These are phyloP conservation scores for Bugula neritina DNA, from an alignment of 2,888 invertebrate species.

Conservation along the genomic window DNA sequence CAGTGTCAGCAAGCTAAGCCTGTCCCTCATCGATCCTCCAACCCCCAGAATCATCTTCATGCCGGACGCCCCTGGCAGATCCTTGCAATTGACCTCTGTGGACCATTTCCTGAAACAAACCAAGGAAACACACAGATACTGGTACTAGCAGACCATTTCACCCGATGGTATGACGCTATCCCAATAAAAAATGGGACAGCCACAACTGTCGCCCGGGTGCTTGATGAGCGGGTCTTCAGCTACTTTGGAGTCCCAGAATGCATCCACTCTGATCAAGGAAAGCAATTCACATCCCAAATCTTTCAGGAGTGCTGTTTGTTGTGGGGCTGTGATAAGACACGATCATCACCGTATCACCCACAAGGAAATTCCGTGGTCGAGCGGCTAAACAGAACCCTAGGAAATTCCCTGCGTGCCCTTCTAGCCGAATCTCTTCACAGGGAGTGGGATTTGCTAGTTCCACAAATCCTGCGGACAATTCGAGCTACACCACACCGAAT, in stretches of 20 bases:
- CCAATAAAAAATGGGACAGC: neutral
- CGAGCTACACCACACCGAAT: neutral
- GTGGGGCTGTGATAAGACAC: neutral
- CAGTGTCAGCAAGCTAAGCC: neutral
- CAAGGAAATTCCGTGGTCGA: neutral
- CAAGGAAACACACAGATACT: slow-evolving; percentile 33
- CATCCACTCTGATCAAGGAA: neutral
- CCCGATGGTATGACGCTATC: slow-evolving; percentile 31
- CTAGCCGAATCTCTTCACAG: neutral
- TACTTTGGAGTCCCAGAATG: neutral
- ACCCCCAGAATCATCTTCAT: neutral
- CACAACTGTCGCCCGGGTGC: neutral
- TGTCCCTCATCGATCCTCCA: neutral
- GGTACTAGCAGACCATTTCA: slow-evolving; percentile 33
- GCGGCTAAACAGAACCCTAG: neutral
- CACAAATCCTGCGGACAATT: neutral
- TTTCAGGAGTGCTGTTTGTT: neutral
- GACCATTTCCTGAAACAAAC: slow-evolving; percentile 32
- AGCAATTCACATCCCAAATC: neutral
- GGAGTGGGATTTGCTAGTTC: slow-evolving; percentile 1
- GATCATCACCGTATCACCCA: neutral
- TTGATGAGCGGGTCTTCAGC: neutral
- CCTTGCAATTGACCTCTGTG: slow-evolving; percentile 32
- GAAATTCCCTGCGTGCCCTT: neutral
- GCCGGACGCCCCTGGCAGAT: slow-evolving; percentile 7